Conservation (phyloP, 2,113 vertebrate species). For the Callospermophilus lateralis region DNA sequence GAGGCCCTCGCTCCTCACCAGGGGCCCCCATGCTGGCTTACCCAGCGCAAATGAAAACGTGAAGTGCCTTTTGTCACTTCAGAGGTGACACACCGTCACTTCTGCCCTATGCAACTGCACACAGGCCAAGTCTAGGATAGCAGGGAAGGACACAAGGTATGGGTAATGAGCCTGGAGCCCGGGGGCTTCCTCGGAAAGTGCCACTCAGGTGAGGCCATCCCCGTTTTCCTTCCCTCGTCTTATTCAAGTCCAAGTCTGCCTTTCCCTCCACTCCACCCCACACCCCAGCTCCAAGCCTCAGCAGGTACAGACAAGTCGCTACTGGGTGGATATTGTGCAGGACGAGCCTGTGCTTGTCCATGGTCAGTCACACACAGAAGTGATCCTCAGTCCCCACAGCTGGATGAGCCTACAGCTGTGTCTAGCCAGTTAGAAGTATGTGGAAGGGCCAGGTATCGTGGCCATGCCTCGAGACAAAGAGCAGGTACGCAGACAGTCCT, state of each 20-base stretch:
- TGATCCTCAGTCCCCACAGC: not conserved
- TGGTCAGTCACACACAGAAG: not conserved
- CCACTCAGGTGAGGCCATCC: not conserved
- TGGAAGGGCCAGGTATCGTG: too few species aligned
- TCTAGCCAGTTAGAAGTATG: not conserved
- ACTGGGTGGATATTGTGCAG: not conserved
- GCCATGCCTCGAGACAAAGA: not conserved
- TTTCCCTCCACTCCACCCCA: not conserved
- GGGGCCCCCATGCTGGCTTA: not conserved
- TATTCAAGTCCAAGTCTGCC: not conserved
- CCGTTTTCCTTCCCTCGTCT: not conserved
- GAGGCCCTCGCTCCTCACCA: not conserved
- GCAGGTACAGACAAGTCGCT: not conserved
- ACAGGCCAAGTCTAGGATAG: not conserved
- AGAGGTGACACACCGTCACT: not conserved
- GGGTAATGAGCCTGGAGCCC: not conserved
- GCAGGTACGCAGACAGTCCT: not conserved
- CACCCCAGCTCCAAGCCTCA: not conserved
- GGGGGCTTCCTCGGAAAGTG: not conserved
- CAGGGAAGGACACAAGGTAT: not conserved
- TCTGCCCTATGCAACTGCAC: not conserved
- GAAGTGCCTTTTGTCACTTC: not conserved
- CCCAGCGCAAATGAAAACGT: not conserved
- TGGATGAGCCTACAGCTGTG: not conserved
- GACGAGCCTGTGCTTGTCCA: not conserved